A percentile compares a stretch with the other conserved stretches of the same genome.
These are phyloP conservation scores for Merluccius polli DNA, from an alignment of 2,797 vertebrate genomes.

Conservation along the genomic window DNA sequence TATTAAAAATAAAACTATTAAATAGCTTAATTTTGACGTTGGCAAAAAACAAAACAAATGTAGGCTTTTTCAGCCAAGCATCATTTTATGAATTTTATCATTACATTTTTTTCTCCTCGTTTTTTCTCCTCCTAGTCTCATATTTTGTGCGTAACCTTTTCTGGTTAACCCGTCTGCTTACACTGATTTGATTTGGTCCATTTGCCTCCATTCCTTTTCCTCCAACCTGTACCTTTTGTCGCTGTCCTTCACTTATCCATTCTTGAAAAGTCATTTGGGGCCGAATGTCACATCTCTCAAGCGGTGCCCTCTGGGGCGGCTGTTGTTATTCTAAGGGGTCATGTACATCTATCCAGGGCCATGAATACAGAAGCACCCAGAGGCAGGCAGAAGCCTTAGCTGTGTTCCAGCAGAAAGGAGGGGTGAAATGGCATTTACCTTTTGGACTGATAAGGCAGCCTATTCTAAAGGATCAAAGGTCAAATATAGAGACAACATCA, in stretches of 20 bases:
- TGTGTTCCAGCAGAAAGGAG: constrained; percentile 22
- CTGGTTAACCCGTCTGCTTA: constrained; percentile 57
- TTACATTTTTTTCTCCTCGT: no score
- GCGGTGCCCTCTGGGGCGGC: constrained; percentile 55
- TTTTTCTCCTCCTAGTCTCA: neutral
- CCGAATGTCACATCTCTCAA: constrained; percentile 67
- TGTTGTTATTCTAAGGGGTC: constrained; percentile 66
- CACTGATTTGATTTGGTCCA: constrained; percentile 62
- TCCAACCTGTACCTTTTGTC: constrained; percentile 12
- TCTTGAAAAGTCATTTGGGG: constrained; percentile 63
- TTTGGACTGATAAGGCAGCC: constrained; percentile 22
- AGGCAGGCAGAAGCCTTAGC: constrained; percentile 23
- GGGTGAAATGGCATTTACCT: constrained; percentile 39
- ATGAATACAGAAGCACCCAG: constrained; percentile 56
- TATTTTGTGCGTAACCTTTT: constrained; percentile 56
- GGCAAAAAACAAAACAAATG: constrained; percentile 13
- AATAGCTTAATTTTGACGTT: constrained; percentile 6
- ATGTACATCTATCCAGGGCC: constrained; percentile 64
- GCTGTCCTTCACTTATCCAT: constrained; percentile 57
- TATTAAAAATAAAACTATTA: neutral
- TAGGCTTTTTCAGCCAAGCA: constrained; percentile 7
- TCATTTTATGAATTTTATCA: no score
- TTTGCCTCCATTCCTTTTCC: constrained; percentile 32
- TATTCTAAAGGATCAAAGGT: constrained; percentile 40
- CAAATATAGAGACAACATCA: constrained; percentile 15